Percentiles rank a stretch among this genome's conserved stretches.
Evolutionary conservation across 2,113 vertebrate species (phyloP).

Genomic region (Sander vitreus): DNA sequence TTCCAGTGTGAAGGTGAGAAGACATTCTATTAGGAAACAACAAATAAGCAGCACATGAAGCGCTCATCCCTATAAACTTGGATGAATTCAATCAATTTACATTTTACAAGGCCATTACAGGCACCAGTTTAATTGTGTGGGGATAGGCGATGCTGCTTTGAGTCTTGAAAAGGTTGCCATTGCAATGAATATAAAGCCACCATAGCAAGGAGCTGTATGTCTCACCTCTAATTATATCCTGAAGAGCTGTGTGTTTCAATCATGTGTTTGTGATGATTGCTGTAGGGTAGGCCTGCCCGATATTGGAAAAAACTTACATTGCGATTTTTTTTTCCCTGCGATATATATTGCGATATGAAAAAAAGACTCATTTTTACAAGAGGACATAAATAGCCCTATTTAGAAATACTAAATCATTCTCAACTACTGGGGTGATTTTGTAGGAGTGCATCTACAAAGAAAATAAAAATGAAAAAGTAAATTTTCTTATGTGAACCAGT

Average conservation of each 20-base stretch:
- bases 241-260: neutral
- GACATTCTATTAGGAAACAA: constrained; percentile 77
- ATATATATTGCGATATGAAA: too few species aligned
- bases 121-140: constrained; percentile 65
- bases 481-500: too few species aligned
- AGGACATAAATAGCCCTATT: too few species aligned
- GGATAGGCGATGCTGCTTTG: constrained; percentile 24
- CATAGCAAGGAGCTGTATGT: constrained; percentile 66
- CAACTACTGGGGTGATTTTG: too few species aligned
- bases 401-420: too few species aligned
- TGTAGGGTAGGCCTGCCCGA: too few species aligned
- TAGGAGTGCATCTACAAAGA: too few species aligned
- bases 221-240: constrained; percentile 63
- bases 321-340: too few species aligned
- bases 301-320: too few species aligned
- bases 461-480: too few species aligned
- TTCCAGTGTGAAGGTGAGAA: constrained; percentile 81
- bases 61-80: constrained; percentile 73
- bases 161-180: constrained; percentile 63
- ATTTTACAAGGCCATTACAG: constrained; percentile 80
- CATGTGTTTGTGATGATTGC: too few species aligned
- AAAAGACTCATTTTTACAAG: too few species aligned
- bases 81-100: constrained; percentile 79
- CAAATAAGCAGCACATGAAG: constrained; percentile 74
- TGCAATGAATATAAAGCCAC: constrained; percentile 69